Conservation (phyloP, 2,888 invertebrate species). For the Callyntrura sp. region DNA sequence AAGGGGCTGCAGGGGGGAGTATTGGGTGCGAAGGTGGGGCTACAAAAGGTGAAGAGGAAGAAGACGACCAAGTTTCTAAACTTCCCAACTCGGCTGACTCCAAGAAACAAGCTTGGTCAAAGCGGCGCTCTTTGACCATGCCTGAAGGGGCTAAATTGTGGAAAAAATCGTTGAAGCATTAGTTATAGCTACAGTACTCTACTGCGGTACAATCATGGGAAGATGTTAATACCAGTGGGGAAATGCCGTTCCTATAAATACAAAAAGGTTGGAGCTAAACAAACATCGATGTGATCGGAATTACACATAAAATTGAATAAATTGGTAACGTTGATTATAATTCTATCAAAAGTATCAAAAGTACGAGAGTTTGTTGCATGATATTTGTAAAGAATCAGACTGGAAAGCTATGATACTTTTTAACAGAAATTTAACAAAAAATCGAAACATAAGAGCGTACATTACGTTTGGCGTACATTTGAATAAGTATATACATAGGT, state of each 20-base stretch:
- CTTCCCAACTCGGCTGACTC: constrained; percentile 68
- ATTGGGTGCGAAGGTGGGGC: background rate
- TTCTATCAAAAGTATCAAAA: background rate
- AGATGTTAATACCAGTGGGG: background rate
- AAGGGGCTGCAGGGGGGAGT: constrained; percentile 7
- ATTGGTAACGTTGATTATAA: too few species aligned
- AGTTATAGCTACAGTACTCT: constrained; percentile 3
- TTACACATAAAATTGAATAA: too few species aligned
- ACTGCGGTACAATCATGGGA: background rate
- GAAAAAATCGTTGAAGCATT: constrained; percentile 78
- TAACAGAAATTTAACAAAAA: background rate
- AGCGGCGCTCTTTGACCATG: constrained; percentile 82
- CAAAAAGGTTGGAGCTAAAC: background rate
- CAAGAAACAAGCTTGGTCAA: constrained; percentile 83
- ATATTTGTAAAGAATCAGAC: background rate
- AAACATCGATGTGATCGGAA: constrained; percentile 3
- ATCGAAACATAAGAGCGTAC: too few species aligned
- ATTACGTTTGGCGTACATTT: too few species aligned
- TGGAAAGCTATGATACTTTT: constrained; percentile 4
- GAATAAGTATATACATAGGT: too few species aligned
- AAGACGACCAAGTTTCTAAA: constrained; percentile 30
- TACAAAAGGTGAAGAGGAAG: constrained; percentile 35
- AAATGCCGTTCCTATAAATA: background rate
- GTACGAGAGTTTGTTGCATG: background rate
- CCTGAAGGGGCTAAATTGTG: constrained; percentile 83